Evolutionary conservation across 2,797 vertebrate genomes (phyloP).

Genomic region (Agapornis canus): DNA sequence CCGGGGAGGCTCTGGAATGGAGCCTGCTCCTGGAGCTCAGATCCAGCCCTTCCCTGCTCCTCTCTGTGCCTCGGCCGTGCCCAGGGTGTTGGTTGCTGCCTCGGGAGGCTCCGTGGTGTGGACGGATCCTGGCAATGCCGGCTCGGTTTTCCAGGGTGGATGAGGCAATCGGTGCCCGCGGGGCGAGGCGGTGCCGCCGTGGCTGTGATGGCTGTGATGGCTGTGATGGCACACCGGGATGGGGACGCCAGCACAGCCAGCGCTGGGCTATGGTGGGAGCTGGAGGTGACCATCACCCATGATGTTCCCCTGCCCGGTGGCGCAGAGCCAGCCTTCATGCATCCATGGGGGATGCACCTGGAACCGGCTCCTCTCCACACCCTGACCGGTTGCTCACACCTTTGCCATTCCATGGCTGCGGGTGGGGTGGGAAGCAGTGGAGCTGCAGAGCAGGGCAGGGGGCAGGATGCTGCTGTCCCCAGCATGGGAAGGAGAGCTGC

Average conservation of each 20-base stretch:
- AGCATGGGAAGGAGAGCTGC: too few relatives aligned
- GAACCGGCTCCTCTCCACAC: slow-evolving; percentile 15
- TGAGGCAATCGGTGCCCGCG: slow-evolving; percentile 62
- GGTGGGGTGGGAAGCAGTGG: slow-evolving; percentile 12
- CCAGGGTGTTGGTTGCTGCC: not conserved
- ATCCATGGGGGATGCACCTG: not conserved
- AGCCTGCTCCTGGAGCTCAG: accelerated
- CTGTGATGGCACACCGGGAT: not conserved
- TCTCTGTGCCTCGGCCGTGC: not conserved
- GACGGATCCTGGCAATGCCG: not conserved
- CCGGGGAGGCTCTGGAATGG: not conserved
- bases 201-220: not conserved
- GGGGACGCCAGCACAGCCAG: accelerated
- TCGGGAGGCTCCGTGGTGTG: not conserved
- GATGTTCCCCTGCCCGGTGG: accelerated
- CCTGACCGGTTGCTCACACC: slow-evolving; percentile 39
- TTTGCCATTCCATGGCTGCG: not conserved
- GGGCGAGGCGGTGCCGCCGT: slow-evolving; percentile 3
- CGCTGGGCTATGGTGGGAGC: accelerated
- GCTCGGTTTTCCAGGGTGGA: not conserved
- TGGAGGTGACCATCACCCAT: not conserved
- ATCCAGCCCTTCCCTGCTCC: not conserved
- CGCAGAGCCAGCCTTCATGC: not conserved
- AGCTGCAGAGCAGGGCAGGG: not conserved
- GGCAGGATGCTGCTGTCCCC: not conserved